Evolutionary conservation across 2,888 invertebrate genomes (phyloP).

Genomic region (Chymomyza caudatula): DNA sequence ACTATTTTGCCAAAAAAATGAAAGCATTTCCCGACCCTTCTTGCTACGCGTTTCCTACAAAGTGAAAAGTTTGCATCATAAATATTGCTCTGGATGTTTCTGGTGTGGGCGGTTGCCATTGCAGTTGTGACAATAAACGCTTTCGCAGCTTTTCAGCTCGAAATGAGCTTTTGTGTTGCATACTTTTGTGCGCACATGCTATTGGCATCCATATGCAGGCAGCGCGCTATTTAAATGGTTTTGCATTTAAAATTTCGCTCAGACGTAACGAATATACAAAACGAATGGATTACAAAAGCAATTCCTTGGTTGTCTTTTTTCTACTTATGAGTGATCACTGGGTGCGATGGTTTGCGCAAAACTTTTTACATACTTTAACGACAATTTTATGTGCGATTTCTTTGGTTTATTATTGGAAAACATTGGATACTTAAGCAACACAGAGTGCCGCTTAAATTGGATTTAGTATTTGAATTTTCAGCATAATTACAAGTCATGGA

Average conservation of each 20-base stretch:
- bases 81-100: conserved; percentile 20
- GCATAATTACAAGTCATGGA: background rate
- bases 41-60: conserved; percentile 18
- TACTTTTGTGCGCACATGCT: conserved; percentile 12
- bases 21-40: conserved; percentile 5
- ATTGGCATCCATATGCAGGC: background rate
- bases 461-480: background rate
- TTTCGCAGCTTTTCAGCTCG: conserved; percentile 8
- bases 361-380: background rate
- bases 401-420: background rate
- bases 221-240: conserved; percentile 24
- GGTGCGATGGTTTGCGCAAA: background rate
- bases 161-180: conserved; percentile 13
- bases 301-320: background rate
- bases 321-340: background rate
- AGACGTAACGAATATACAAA: background rate
- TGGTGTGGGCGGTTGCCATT: conserved; percentile 5
- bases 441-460: background rate
- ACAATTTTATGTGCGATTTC: background rate
- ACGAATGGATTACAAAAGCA: background rate
- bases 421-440: too few species aligned
- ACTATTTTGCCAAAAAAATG: background rate
- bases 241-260: conserved; percentile 49
- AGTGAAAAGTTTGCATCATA: conserved; percentile 25
- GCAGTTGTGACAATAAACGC: conserved; percentile 33